A percentile compares a stretch with the other conserved stretches of the same genome.
These are phyloP conservation scores for Andrena praecox DNA, from an alignment of 2,888 invertebrate genomes.

Conservation along the genomic window DNA sequence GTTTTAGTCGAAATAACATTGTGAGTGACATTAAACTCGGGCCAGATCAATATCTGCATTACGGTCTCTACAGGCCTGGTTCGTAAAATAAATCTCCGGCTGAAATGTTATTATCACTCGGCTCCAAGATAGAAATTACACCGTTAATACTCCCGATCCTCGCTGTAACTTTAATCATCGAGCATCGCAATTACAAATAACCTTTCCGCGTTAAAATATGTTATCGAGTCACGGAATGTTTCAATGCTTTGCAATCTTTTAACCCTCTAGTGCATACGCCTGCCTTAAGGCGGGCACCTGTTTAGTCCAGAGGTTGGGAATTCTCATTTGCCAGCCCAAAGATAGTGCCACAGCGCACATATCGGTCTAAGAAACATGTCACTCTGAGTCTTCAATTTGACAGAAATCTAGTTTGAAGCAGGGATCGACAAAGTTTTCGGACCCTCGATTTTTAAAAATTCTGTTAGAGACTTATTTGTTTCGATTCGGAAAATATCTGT, in stretches of 20 bases:
- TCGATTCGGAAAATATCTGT: too few relatives aligned
- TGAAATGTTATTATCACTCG: conserved; percentile 56
- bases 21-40: conserved; percentile 68
- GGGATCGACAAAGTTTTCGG: too few relatives aligned
- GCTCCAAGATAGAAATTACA: conserved; percentile 49
- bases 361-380: too few relatives aligned
- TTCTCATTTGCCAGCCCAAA: too few relatives aligned
- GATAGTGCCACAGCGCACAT: too few relatives aligned
- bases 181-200: conserved; percentile 41
- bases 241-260: background rate
- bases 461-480: too few relatives aligned
- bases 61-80: conserved; percentile 34
- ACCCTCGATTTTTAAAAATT: too few relatives aligned
- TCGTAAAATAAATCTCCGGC: conserved; percentile 68
- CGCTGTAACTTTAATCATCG: conserved; percentile 36
- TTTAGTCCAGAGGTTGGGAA: too few relatives aligned
- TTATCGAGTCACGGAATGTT: background rate
- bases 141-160: conserved; percentile 44
- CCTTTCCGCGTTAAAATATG: conserved; percentile 25
- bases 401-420: too few relatives aligned
- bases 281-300: too few relatives aligned
- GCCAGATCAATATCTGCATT: conserved; percentile 69
- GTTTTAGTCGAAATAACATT: conserved; percentile 67
- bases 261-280: too few relatives aligned
- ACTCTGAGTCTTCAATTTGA: too few relatives aligned